phyloP scores from a whole-genome alignment of 2,888 invertebrate species.

The Campoplex nolae region DNA sequence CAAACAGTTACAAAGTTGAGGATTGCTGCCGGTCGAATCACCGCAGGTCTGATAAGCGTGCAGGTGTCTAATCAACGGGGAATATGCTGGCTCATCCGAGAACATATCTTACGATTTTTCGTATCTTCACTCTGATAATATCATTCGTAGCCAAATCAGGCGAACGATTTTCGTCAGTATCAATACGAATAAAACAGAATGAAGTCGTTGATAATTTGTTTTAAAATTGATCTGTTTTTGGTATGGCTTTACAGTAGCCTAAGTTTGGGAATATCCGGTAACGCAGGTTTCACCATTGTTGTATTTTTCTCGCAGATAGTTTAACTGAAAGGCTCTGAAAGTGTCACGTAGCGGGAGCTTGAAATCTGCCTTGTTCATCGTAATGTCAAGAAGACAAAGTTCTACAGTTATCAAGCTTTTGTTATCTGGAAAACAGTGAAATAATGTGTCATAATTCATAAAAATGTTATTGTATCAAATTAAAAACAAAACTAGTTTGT shows the following conservation, averaged over 20 bases:
- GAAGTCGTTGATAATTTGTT: slow-evolving; percentile 5
- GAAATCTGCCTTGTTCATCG: background rate
- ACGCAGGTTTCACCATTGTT: background rate
- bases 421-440: background rate
- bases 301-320: background rate
- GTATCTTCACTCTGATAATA: slow-evolving; percentile 56
- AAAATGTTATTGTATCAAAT: background rate
- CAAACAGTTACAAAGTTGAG: background rate
- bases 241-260: background rate
- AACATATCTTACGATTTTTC: slow-evolving; percentile 28
- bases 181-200: background rate
- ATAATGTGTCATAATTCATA: background rate
- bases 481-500: background rate
- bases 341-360: background rate
- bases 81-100: background rate
- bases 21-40: background rate
- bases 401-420: background rate
- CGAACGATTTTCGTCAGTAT: slow-evolving; percentile 42
- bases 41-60: slow-evolving; percentile 17
- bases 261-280: slow-evolving; percentile 15
- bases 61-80: slow-evolving; percentile 50
- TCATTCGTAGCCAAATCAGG: slow-evolving; percentile 1
- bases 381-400: background rate
- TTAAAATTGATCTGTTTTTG: background rate
- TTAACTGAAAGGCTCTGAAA: background rate